Evolutionary conservation across 2,113 vertebrate species (phyloP), one percentile per base, ranked within the genome.

Genomic region (Sphaerodactylus townsendi): DNA sequence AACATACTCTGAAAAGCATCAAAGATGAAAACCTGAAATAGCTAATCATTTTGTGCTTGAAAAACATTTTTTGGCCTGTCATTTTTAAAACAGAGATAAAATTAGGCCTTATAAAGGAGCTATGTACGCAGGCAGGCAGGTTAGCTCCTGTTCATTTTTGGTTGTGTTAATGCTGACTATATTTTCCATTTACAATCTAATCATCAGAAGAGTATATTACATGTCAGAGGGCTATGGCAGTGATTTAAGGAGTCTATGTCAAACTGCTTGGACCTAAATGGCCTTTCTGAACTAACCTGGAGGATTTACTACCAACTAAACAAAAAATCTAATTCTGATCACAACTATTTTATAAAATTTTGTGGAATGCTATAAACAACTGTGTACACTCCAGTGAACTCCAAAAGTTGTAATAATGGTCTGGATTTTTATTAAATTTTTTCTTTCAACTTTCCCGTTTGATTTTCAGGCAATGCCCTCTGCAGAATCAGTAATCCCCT

Each of bases 101-200:
- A 77, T 69, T 84, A 81, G 87, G 76, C 37, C 64, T 0, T 0
- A 9, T 69, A 87, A 86, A 83, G 84, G 77, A 21, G 86, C 33
- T 73, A 37, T 48, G 86, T n/a, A 65, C 73, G 53, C 53, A 85
- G 71, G 65, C 68, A 64, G 73, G 72, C 28, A 66, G 70, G 73
- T 87, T 90, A 92, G 85, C 90, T 85, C 89, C 88, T 73, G 70
- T 92, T 83, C 81, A 66, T 70, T 8, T 92, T 89, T 84, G 56
- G 84, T 39, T 81, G 83, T 88, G 74, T 85, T 87, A 91, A 92
- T 6, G 11, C 86, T 64, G 82, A 79, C 85, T 64, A 25, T 91
- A 90, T 93, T 93, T 94, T 91, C 91, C 93, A 92, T 94, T 95
- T 94, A 93, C 91, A 92, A 77, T 86, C 91, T 91, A 88, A 93